Evolutionary conservation across 2,888 invertebrate genomes (phyloP).

Genomic region (Pilophorus perplexus): DNA sequence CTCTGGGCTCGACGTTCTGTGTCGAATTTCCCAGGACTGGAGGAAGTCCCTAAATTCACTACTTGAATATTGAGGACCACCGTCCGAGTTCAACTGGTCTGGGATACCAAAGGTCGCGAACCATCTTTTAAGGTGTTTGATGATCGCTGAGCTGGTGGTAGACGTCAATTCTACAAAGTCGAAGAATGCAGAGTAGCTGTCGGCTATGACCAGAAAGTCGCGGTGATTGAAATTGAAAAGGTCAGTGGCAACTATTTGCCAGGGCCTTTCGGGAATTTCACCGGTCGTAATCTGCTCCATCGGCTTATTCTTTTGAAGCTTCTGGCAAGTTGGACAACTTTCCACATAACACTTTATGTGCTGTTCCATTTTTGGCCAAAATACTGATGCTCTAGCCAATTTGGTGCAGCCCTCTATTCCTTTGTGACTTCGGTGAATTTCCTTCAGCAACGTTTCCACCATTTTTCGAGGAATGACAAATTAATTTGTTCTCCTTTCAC

Average conservation of each 20-base stretch:
- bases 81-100: constrained; percentile 22
- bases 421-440: constrained; percentile 24
- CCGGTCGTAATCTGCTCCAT: constrained; percentile 3
- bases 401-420: constrained; percentile 26
- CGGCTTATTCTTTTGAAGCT: constrained; percentile 4
- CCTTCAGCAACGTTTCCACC: not conserved
- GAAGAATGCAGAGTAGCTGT: constrained; percentile 30
- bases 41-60: constrained; percentile 13
- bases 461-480: constrained; percentile 22
- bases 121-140: constrained; percentile 25
- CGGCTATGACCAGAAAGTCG: constrained; percentile 18
- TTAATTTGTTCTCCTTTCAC: too few species aligned
- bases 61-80: constrained; percentile 32
- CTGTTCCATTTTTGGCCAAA: constrained; percentile 24
- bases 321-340: constrained; percentile 20
- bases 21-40: constrained; percentile 18
- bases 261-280: constrained; percentile 18
- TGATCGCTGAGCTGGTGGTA: not conserved
- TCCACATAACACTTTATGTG: constrained; percentile 5
- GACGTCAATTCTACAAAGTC: constrained; percentile 17
- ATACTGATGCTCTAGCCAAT: constrained; percentile 24
- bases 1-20: constrained; percentile 25
- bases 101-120: constrained; percentile 28
- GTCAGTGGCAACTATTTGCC: constrained; percentile 32
- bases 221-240: constrained; percentile 1